Evolutionary conservation across 1,140 invertebrate species (phyloP).

Genomic region (Campoletis sonorensis): DNA sequence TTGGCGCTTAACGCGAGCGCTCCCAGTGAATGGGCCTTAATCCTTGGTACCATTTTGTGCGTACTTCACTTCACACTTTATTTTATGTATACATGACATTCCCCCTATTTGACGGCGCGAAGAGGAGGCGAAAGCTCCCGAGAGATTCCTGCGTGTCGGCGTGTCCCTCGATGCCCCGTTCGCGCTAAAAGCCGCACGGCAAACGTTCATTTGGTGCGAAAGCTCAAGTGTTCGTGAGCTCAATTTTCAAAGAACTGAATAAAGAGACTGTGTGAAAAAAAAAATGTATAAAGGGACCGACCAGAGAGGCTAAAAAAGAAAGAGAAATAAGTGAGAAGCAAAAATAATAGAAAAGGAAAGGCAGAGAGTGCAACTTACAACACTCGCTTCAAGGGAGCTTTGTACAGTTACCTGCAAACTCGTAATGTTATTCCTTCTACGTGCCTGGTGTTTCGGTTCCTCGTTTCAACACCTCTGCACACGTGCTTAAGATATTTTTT

Average conservation of each 20-base stretch:
- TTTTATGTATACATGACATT: neutral
- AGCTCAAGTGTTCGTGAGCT: constrained; percentile 49
- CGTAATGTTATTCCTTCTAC: neutral
- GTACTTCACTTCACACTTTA: neutral
- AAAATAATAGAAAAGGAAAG: neutral
- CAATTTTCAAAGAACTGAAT: constrained; percentile 23
- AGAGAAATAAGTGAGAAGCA: neutral
- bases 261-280: constrained; percentile 14
- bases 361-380: neutral
- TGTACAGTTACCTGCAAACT: constrained; percentile 2
- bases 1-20: neutral
- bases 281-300: neutral
- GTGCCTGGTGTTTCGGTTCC: neutral
- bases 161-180: neutral
- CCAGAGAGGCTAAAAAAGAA: constrained; percentile 17
- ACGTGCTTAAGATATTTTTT: neutral
- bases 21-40: neutral
- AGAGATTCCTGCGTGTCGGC: neutral
- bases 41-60: neutral
- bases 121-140: constrained; percentile 6
- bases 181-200: constrained; percentile 51
- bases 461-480: neutral
- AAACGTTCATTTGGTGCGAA: constrained; percentile 53
- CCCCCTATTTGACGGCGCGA: neutral
- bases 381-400: neutral